Evolutionary conservation across 2,888 invertebrate species (phyloP).

Genomic region (Crematogaster levior): DNA sequence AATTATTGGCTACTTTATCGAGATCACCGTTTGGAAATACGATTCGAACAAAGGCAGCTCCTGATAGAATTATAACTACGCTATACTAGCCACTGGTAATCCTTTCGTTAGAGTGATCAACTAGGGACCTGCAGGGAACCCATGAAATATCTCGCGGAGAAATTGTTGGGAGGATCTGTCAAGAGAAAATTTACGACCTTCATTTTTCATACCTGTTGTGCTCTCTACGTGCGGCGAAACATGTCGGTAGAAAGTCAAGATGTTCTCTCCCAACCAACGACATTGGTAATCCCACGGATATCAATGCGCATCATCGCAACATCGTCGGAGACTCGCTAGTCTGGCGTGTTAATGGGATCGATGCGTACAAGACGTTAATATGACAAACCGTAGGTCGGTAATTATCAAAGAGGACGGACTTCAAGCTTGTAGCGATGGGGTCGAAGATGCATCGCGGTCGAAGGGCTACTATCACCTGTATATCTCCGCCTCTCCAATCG

Average conservation of each 20-base stretch:
- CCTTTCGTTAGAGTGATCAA: slow-evolving; percentile 9
- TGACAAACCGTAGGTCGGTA: slow-evolving; percentile 57
- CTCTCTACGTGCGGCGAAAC: neutral
- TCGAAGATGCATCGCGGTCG: neutral
- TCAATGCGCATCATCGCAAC: slow-evolving; percentile 39
- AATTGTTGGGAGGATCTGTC: neutral
- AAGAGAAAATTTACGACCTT: neutral
- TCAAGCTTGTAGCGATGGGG: slow-evolving; percentile 40
- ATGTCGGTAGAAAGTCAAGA: neutral
- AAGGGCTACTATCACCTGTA: slow-evolving; percentile 15
- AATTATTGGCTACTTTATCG: slow-evolving; percentile 38
- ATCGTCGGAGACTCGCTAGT: slow-evolving; percentile 45
- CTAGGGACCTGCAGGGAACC: neutral
- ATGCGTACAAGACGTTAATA: slow-evolving; percentile 62
- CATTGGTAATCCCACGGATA: slow-evolving; percentile 39
- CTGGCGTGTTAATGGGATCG: slow-evolving; percentile 71
- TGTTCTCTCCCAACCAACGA: neutral
- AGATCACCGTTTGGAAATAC: slow-evolving; percentile 37
- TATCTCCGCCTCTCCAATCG: slow-evolving; percentile 49
- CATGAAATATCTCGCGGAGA: neutral
- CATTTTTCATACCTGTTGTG: neutral
- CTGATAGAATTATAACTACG: slow-evolving; percentile 39
- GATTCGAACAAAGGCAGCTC: neutral
- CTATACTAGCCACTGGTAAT: neutral
- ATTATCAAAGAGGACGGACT: slow-evolving; percentile 72